A percentile compares a stretch with the other conserved stretches of the same genome.
phyloP scores from a whole-genome alignment of 1,140 invertebrate species.

The Hycleus phaleratus region DNA sequence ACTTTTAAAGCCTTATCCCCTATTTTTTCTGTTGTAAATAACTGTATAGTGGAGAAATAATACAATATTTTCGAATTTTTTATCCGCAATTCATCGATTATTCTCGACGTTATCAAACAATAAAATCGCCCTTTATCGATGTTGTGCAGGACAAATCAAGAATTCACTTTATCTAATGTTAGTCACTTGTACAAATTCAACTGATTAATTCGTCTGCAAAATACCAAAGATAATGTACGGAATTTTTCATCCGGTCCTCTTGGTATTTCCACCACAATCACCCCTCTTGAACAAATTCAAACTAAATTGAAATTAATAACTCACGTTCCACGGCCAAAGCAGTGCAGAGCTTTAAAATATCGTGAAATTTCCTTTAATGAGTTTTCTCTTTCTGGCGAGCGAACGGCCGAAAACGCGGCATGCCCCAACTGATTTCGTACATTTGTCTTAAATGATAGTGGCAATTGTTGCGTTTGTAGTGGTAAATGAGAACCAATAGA shows the following conservation, averaged over 20 bases:
- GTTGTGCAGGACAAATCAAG: slow-evolving; percentile 10
- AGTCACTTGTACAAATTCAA: background rate
- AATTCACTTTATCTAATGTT: slow-evolving; percentile 1
- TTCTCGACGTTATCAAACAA: background rate
- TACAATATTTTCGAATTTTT: slow-evolving; percentile 14
- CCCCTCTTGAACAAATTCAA: background rate
- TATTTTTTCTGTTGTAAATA: slow-evolving; percentile 14
- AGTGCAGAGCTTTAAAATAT: too few species aligned
- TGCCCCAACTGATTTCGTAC: too few species aligned
- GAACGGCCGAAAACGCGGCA: too few species aligned
- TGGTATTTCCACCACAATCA: too few species aligned
- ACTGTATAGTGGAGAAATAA: slow-evolving; percentile 27
- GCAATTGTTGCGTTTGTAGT: too few species aligned
- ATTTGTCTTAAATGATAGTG: too few species aligned
- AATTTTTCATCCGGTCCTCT: too few species aligned
- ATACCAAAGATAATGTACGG: too few species aligned
- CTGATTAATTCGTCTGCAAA: too few species aligned
- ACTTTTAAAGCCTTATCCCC: slow-evolving; percentile 19
- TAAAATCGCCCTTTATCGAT: background rate
- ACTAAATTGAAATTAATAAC: slow-evolving; percentile 15
- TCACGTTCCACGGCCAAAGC: slow-evolving; percentile 7
- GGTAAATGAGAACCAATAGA: too few species aligned
- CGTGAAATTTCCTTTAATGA: too few species aligned
- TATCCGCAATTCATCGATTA: slow-evolving; percentile 20
- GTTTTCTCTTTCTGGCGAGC: too few species aligned